A percentile compares a stretch with the other conserved stretches of the same genome.
Conservation (phyloP, 1,140 invertebrate genomes). For the Coptotermes formosanus region DNA sequence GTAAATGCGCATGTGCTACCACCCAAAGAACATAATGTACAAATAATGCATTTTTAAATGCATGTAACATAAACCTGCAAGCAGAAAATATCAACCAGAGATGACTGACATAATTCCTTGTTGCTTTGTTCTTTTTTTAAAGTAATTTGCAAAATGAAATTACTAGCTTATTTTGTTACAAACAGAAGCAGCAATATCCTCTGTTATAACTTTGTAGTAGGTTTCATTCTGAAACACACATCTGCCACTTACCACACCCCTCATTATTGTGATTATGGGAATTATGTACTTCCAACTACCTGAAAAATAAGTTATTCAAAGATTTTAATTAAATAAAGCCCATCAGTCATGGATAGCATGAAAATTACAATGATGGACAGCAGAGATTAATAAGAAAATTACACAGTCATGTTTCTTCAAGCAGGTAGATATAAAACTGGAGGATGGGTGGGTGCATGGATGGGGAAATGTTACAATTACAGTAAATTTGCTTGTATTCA, state of each 20-base stretch:
- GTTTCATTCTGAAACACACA: constrained; percentile 5
- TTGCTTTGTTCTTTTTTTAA: neutral
- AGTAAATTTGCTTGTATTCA: no score
- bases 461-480: no score
- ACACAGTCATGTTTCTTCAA: no score
- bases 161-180: neutral
- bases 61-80: constrained; percentile 1
- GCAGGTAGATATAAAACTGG: no score
- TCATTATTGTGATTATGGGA: neutral
- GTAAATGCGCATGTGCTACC: constrained; percentile 9
- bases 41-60: constrained; percentile 19
- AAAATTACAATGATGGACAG: no score
- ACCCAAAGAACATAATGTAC: neutral
- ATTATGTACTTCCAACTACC: neutral
- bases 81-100: neutral
- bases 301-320: neutral
- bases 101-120: neutral
- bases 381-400: no score
- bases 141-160: constrained; percentile 13
- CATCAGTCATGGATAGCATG: no score
- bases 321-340: no score
- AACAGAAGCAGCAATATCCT: neutral
- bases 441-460: no score
- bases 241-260: neutral
- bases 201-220: neutral